These are phyloP conservation scores for Brachypalpus laphriformis DNA, from an alignment of 2,888 invertebrate species.

Conservation along the genomic window DNA sequence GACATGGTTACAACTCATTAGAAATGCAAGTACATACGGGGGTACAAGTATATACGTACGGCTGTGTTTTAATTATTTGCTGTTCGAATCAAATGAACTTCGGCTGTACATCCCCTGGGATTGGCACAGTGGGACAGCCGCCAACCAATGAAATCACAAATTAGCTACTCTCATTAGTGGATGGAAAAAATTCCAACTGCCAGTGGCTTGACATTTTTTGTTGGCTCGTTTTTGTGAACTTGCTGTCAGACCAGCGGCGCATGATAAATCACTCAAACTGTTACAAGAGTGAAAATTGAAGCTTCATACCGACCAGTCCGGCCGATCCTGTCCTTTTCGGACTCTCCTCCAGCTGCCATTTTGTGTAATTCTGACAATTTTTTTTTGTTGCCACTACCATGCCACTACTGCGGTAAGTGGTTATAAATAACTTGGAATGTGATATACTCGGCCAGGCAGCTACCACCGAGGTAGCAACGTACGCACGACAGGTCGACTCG, in stretches of 20 bases:
- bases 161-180: constrained; percentile 69
- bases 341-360: constrained; percentile 61
- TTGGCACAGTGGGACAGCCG: constrained; percentile 49
- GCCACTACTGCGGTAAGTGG: constrained; percentile 57
- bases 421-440: constrained; percentile 76
- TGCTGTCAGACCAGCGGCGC: constrained; percentile 69
- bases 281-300: constrained; percentile 71
- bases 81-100: constrained; percentile 51
- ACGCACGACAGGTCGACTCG: constrained; percentile 75
- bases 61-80: constrained; percentile 45
- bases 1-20: constrained; percentile 68
- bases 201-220: constrained; percentile 54
- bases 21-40: constrained; percentile 33
- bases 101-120: constrained; percentile 61
- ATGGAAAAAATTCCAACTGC: constrained; percentile 61
- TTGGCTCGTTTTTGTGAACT: constrained; percentile 48
- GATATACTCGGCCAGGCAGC: constrained; percentile 74
- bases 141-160: constrained; percentile 71
- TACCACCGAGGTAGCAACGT: constrained; percentile 71
- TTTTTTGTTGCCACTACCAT: constrained; percentile 18
- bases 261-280: constrained; percentile 73
- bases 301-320: constrained; percentile 43
- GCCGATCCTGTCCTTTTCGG: constrained; percentile 67
- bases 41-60: background rate
- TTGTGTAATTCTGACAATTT: constrained; percentile 55